These are phyloP conservation scores for Eupeodes latifasciatus DNA, from an alignment of 2,888 invertebrate genomes.

Conservation along the genomic window DNA sequence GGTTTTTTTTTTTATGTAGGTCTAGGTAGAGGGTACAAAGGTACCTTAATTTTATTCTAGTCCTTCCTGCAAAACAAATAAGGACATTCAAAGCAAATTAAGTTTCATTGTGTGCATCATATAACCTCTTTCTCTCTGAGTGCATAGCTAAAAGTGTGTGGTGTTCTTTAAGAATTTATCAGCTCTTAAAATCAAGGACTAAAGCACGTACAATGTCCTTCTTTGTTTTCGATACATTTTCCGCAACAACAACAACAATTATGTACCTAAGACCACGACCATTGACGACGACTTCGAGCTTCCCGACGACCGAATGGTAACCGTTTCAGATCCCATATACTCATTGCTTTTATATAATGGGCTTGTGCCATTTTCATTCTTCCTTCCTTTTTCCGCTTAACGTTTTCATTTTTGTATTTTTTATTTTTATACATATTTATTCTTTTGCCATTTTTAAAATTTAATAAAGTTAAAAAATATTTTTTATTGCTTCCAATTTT, in stretches of 20 bases:
- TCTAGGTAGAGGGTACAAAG: no score
- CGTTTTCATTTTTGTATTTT: not conserved
- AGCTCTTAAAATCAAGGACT: slow-evolving; percentile 13
- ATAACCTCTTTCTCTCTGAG: not conserved
- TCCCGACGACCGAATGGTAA: not conserved
- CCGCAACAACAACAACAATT: no score
- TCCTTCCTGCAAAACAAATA: not conserved
- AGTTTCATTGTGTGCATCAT: slow-evolving; percentile 24
- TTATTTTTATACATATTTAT: slow-evolving; percentile 17
- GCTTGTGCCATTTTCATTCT: slow-evolving; percentile 9
- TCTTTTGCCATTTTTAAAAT: slow-evolving; percentile 44
- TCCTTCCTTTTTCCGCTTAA: not conserved
- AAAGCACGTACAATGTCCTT: slow-evolving; percentile 18
- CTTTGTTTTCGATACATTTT: not conserved
- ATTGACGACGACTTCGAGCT: no score
- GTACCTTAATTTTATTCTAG: not conserved
- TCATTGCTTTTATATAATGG: slow-evolving; percentile 8
- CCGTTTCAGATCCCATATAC: not conserved
- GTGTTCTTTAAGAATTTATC: slow-evolving; percentile 15
- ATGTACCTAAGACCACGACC: no score
- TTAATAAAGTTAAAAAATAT: slow-evolving; percentile 55
- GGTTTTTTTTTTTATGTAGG: not conserved
- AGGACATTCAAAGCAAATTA: slow-evolving; percentile 10
- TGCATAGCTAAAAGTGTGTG: not conserved
- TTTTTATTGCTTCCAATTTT: slow-evolving; percentile 58